Evolutionary conservation across 2,113 vertebrate genomes (phyloP).

Genomic region (Gopherus flavomarginatus): DNA sequence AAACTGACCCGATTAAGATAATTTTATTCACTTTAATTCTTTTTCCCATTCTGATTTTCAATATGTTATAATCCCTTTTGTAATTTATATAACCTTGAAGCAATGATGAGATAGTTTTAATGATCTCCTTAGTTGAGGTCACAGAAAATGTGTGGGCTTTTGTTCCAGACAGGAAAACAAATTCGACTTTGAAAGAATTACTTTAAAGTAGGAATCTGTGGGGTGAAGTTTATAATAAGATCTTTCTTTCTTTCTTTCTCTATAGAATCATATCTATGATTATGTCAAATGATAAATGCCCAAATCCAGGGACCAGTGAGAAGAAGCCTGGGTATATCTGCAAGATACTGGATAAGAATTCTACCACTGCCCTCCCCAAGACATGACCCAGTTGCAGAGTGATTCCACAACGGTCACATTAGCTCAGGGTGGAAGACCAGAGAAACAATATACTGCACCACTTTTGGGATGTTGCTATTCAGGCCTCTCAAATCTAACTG

Average conservation of each 20-base stretch:
- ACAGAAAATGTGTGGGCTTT: neutral
- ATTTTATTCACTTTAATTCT: constrained; percentile 37
- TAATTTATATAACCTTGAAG: constrained; percentile 36
- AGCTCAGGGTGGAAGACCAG: neutral
- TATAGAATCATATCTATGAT: constrained; percentile 31
- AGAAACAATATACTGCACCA: neutral
- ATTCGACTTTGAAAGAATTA: constrained; percentile 19
- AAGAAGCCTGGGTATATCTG: constrained; percentile 29
- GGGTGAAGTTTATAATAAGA: neutral
- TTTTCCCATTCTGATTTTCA: constrained; percentile 50
- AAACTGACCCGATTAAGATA: constrained; percentile 35
- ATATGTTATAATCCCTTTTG: constrained; percentile 31
- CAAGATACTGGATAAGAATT: constrained; percentile 47
- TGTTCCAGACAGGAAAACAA: constrained; percentile 1
- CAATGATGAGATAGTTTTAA: constrained; percentile 36
- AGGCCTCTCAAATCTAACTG: neutral
- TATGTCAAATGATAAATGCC: constrained; percentile 43
- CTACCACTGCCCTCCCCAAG: neutral
- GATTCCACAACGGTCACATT: neutral
- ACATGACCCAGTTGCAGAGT: neutral
- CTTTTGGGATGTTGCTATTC: neutral
- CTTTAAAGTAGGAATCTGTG: constrained; percentile 32
- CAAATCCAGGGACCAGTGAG: constrained; percentile 26
- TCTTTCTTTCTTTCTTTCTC: neutral
- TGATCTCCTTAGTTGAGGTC: neutral